Conservation (phyloP, 2,113 vertebrate species). For the Equus quagga region DNA sequence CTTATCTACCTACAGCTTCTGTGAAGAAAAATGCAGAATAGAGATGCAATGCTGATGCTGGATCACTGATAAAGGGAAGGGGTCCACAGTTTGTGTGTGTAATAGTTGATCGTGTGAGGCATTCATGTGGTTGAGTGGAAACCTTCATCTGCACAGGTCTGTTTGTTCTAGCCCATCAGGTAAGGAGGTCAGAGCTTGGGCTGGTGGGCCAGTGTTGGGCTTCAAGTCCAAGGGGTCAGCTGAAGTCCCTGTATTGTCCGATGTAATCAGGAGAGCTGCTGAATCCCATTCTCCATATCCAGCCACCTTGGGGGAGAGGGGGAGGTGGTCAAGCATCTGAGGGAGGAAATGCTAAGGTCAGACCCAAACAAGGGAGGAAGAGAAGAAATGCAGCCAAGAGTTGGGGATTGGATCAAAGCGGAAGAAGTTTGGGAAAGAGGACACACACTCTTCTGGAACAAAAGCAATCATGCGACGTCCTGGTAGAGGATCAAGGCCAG, state of each 20-base stretch:
- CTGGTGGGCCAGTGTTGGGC: neutral
- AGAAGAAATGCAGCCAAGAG: neutral
- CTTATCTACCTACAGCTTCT: neutral
- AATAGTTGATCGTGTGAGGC: neutral
- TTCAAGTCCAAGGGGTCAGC: neutral
- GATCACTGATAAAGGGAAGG: neutral
- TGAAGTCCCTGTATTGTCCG: neutral
- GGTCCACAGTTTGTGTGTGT: neutral
- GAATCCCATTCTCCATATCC: neutral
- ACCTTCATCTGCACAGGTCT: neutral
- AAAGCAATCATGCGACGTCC: neutral
- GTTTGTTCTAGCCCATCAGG: neutral
- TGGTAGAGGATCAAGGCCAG: neutral
- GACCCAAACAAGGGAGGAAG: neutral
- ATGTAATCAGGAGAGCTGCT: neutral
- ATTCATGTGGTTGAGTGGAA: neutral
- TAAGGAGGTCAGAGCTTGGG: neutral
- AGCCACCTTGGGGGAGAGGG: neutral
- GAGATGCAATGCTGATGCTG: neutral
- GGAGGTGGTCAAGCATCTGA: neutral
- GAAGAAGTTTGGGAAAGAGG: neutral
- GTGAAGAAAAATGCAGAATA: neutral
- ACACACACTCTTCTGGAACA: neutral
- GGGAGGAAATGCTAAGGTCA: neutral
- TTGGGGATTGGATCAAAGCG: neutral